Percentiles rank a stretch among this genome's conserved stretches.
These are phyloP conservation scores for Isurus oxyrinchus DNA, from an alignment of 2,113 vertebrate species.

Conservation along the genomic window DNA sequence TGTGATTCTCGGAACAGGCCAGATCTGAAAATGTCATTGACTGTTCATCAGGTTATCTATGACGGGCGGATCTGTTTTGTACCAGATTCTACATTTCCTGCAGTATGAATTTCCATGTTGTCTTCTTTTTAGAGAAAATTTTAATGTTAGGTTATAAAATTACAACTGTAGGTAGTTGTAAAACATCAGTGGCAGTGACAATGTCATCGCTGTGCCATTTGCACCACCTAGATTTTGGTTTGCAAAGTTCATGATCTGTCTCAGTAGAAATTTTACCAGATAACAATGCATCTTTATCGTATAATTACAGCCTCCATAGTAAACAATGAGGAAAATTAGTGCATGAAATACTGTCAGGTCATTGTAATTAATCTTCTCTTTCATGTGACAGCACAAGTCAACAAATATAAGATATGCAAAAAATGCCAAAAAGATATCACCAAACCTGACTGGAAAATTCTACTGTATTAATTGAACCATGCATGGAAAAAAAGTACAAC, in stretches of 20 bases:
- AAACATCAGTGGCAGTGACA: background rate
- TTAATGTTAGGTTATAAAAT: background rate
- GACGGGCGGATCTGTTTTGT: background rate
- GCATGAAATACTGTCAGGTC: background rate
- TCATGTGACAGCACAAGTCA: background rate
- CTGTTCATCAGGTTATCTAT: background rate
- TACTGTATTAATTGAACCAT: background rate
- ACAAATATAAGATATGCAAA: background rate
- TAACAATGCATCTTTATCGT: background rate
- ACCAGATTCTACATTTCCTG: background rate
- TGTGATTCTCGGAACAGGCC: background rate
- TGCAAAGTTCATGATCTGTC: background rate
- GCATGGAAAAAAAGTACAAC: background rate
- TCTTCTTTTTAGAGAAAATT: background rate
- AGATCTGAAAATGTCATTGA: background rate
- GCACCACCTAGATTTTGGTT: background rate
- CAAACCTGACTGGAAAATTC: conserved; percentile 6
- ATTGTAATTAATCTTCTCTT: background rate
- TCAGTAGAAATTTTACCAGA: background rate
- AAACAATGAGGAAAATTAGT: background rate
- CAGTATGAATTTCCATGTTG: too few relatives aligned
- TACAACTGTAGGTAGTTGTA: background rate
- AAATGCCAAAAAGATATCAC: background rate
- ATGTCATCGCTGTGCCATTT: background rate
- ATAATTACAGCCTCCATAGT: background rate